Conservation (phyloP, 1,140 invertebrate species). For the Lordiphosa stackelbergi region DNA sequence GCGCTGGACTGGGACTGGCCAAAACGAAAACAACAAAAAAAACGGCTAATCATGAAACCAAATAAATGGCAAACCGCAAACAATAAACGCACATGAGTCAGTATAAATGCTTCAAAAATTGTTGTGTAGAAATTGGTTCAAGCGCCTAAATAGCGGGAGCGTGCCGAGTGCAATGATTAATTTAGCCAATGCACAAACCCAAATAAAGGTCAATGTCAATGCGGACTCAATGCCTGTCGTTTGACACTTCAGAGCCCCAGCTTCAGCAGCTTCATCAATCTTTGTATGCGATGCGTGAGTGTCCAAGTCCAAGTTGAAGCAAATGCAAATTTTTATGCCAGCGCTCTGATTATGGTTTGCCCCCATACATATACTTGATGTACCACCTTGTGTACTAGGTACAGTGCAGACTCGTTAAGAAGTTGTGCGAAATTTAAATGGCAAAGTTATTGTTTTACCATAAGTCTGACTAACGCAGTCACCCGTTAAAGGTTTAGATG, state of each 20-base stretch:
- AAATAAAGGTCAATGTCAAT: conserved; percentile 64
- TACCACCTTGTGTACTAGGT: conserved; percentile 10
- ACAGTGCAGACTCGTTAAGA: conserved; percentile 8
- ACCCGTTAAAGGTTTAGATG: too few relatives aligned
- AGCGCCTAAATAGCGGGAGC: conserved; percentile 20
- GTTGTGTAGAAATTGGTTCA: conserved; percentile 24
- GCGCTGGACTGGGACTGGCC: conserved; percentile 1
- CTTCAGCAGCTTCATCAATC: conserved; percentile 36
- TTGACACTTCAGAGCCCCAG: conserved; percentile 52
- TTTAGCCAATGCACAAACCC: conserved; percentile 21
- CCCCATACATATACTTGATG: conserved; percentile 15
- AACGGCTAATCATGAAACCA: conserved; percentile 55
- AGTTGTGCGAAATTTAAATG: not conserved
- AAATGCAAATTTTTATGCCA: conserved; percentile 44
- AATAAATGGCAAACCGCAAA: conserved; percentile 23
- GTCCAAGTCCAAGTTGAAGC: conserved; percentile 8
- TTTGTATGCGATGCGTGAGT: conserved; percentile 36
- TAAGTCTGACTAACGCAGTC: too few relatives aligned
- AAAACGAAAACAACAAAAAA: not conserved
- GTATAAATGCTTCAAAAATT: conserved; percentile 37
- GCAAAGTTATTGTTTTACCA: too few relatives aligned
- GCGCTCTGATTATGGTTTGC: conserved; percentile 39
- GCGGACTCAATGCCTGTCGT: conserved; percentile 21
- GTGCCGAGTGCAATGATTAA: conserved; percentile 25
- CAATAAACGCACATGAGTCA: conserved; percentile 51